Evolutionary conservation across 1,140 invertebrate species (phyloP), one percentile per base, ranked within the genome.

Genomic region (Homalodisca vitripennis): DNA sequence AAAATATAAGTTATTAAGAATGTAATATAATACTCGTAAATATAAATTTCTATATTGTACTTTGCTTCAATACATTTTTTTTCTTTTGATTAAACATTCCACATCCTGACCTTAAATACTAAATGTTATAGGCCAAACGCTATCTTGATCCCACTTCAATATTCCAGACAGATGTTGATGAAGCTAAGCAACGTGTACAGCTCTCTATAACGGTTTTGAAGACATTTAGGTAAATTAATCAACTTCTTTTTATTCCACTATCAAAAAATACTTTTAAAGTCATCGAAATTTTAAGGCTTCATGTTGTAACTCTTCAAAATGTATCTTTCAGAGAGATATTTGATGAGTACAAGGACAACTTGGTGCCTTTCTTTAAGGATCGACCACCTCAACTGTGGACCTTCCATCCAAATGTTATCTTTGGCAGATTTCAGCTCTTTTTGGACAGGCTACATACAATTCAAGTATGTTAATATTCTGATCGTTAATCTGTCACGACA

Each of bases 121-220:
- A n/a, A n/a, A n/a, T n/a, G n/a, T n/a, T n/a, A n/a, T 73, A 92
- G 89, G 92, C 92, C 10, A 89, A 89, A 74, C 86, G 88, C 75
- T 96, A 90, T 82, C 82, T 97, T 71, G 94, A 96, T 77, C 92
- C 94, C 10, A 87, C 88, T 2, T 92, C 94, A 0, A 86, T 97
- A 69, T 97, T 97, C 77, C 90, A 95, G 77, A 92, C 90, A 75
- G 95, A 97, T 76, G 91, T 96, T 3, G 90, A 93, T 74, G 93
- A 95, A 82, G 91, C 93, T 12, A 86, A 90, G 73, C 88, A 90
- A 78, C 85, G 92, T 64, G 87, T 94, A 1, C 85, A 90, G 71
- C 79, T 89, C 30, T 90, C 88, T 20, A 87, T 92, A 76, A 85
- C 87, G 76, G 85, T 86, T 48, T 74, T 91, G 0, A 86, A 86